Base-by-base conservation (phyloP, 2,888 invertebrate species). In the Latheticus oryzae region DNA sequence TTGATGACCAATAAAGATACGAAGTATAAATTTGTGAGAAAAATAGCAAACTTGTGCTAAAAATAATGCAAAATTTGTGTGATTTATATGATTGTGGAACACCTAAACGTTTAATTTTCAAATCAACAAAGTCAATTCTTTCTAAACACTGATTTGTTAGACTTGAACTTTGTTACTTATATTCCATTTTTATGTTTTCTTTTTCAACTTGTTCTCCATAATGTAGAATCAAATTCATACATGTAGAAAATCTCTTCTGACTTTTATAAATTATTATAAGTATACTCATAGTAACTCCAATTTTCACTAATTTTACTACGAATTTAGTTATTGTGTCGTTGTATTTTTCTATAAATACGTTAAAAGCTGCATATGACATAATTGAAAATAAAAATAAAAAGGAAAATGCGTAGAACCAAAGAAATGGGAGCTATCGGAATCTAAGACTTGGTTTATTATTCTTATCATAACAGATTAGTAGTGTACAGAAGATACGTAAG, bases 221-320 rank as follows among this genome's bases (percentile, higher is more conserved):
- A n/a, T 33, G 8, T 13, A 47, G 9, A 2, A 47, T 9, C 3
- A 16, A 12, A 21, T 51, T 51, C 51, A 51, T 38, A 13, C 51
- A 51, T 7, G 38, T 4, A n/a, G 19, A 5, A n/a, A 51, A 30
- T 38, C 11, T 17, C 13, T 24, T 13, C 17, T 11, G 28, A 13
- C 30, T 51, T 17, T 9, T 19, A 19, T 21, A 30, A 9, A 21
- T 30, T 3, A 40, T 40, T 8, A 30, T 7, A 3, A 51, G 23
- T 11, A 51, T 38, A 11, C 21, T 19, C 16, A 51, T 5, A 2
- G 51, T 51, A 7, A 51, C 51, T 1, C 11, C 19, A 8, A 51
- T 30, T 51, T 51, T 51, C 2, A 51, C 19, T 9, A 51, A 11
- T 28, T 51, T 37, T 1, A 51, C 51, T 9, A 30, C 38, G 5